Evolutionary conservation across 23 tunicate genomes (phyloP).

Genomic region (Corella eumyota): DNA sequence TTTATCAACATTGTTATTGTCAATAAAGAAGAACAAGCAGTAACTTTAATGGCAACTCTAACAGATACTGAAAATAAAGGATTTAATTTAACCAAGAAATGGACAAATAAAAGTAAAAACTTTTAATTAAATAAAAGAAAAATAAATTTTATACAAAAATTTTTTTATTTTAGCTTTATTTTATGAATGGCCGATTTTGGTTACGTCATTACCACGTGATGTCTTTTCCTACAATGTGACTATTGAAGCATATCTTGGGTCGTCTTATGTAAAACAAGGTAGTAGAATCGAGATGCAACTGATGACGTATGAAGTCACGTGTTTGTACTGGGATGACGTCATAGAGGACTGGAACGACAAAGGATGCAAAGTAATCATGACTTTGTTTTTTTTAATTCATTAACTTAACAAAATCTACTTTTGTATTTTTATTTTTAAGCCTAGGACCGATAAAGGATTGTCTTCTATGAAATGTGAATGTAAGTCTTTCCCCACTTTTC

Average conservation of each 20-base stretch:
- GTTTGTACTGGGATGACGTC: constrained; percentile 23
- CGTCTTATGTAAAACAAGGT: constrained; percentile 6
- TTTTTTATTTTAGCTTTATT: too few relatives aligned
- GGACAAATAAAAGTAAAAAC: too few relatives aligned
- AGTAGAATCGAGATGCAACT: background rate
- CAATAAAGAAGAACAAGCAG: background rate
- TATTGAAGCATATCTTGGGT: constrained; percentile 1
- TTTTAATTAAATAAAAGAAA: too few relatives aligned
- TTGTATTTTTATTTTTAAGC: constrained; percentile 1
- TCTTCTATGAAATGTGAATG: constrained; percentile 1
- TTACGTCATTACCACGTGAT: background rate
- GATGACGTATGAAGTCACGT: constrained; percentile 7
- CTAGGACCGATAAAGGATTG: background rate
- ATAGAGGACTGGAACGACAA: constrained; percentile 10
- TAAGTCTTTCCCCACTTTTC: background rate
- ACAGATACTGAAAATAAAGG: background rate
- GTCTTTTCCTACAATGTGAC: constrained; percentile 3
- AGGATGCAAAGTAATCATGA: constrained; percentile 7
- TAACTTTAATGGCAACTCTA: background rate
- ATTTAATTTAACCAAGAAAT: too few relatives aligned
- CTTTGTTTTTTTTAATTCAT: background rate
- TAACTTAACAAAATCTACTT: too few relatives aligned
- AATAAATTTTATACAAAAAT: too few relatives aligned
- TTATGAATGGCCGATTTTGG: background rate
- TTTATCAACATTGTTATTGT: background rate